A percentile compares a stretch with the other conserved stretches of the same genome.
Conservation (phyloP, 2,113 vertebrate genomes). For the Cyanoderma ruficeps region DNA sequence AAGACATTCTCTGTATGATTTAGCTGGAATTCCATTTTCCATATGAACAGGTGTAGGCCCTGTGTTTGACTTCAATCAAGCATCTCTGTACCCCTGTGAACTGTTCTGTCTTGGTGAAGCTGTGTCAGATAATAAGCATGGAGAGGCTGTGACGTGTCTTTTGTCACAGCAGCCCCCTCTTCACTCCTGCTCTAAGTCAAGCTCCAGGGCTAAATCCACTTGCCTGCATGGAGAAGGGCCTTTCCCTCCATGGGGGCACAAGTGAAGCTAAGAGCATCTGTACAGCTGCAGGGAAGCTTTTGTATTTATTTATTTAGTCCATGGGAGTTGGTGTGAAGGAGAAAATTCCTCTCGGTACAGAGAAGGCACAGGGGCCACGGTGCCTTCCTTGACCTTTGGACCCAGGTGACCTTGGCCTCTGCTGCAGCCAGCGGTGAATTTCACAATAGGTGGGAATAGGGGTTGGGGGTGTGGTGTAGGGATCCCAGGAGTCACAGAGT, state of each 20-base stretch:
- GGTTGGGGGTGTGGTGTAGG: background rate
- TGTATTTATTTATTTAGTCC: background rate
- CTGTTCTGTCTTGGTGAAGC: background rate
- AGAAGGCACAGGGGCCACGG: accelerated
- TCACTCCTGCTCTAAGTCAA: background rate
- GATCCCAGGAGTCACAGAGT: background rate
- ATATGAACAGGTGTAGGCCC: accelerated
- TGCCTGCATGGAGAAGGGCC: background rate
- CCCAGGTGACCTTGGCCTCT: background rate
- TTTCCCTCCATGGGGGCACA: accelerated
- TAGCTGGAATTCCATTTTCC: background rate
- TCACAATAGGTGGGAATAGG: accelerated
- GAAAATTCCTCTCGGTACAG: background rate
- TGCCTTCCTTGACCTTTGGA: accelerated
- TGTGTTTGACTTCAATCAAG: background rate
- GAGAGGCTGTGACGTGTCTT: accelerated
- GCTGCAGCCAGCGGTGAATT: accelerated
- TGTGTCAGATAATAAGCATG: background rate
- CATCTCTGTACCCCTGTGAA: accelerated
- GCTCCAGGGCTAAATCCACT: background rate
- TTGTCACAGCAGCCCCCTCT: accelerated
- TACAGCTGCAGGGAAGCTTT: background rate
- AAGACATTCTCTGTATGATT: background rate
- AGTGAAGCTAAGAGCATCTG: background rate
- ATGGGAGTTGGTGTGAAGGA: background rate